phyloP scores from a whole-genome alignment of 2,113 vertebrate species.

The Bubo bubo region DNA sequence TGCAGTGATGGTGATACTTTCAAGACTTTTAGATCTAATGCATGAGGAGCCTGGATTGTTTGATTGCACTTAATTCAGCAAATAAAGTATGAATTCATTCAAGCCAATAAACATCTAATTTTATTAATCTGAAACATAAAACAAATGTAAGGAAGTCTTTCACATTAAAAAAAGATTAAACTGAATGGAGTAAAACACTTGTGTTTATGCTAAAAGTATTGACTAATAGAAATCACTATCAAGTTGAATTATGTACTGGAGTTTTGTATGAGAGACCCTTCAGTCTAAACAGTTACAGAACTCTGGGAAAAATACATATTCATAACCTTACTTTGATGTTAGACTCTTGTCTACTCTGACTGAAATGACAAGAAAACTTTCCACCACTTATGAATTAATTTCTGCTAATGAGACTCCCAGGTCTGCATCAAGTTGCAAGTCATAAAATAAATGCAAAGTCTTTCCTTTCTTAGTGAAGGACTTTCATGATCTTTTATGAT shows the following conservation, averaged over 20 bases:
- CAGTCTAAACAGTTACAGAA: neutral
- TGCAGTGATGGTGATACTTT: neutral
- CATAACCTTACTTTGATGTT: neutral
- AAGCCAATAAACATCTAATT: neutral
- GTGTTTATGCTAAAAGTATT: neutral
- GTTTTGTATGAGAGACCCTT: neutral
- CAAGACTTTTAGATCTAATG: neutral
- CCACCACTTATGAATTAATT: neutral
- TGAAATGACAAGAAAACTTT: constrained; percentile 1
- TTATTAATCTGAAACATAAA: neutral
- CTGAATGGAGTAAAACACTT: neutral
- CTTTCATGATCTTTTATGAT: neutral
- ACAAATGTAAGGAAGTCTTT: neutral
- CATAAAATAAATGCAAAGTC: neutral
- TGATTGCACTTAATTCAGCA: neutral
- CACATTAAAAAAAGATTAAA: neutral
- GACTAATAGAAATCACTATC: neutral
- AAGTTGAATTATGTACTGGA: neutral
- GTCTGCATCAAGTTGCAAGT: neutral
- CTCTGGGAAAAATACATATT: neutral
- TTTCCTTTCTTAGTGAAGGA: neutral
- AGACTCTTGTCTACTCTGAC: neutral
- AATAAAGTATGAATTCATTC: neutral
- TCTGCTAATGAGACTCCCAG: neutral
- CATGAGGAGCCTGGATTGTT: neutral